Base-by-base conservation (phyloP, 1,140 invertebrate genomes). In the Drosophila biarmipes region DNA sequence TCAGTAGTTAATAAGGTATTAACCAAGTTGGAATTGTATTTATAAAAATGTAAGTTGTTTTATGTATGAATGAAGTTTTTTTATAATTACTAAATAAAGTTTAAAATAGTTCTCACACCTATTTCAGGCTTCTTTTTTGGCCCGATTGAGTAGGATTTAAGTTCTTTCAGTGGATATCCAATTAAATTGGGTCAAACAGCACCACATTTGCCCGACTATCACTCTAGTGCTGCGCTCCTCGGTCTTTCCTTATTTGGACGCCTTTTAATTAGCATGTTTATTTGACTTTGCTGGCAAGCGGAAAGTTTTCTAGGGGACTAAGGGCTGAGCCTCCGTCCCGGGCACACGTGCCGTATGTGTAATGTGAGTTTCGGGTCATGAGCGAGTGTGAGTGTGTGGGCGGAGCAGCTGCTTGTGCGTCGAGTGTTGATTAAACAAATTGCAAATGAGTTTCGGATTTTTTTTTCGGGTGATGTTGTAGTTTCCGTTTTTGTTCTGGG, bases 381-480 rank as follows among this genome's bases (percentile, higher is more conserved):
- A 40, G 6, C 40, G 24, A 46, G 31, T 53, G 24, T 31, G 43
- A 21, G 14, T 48, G 45, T 59, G 19, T 64, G 52, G 58, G 35
- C 69, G 56, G 56, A 34, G 35, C 58, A 76, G 78, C 58, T 76
- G 72, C 64, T 63, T 80, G 63, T 66, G 72, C 55, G 75, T 61
- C 51, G 82, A 89, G 79, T 89, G 84, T 89, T 89, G 85, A 89
- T 89, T 89, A 89, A 89, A 89, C 79, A 89, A 89, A 89, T 89
- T 89, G 80, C 84, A 89, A 90, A 89, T 89, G 80, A 89, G 84
- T 89, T 87, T 84, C 46, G 71, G 61, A 64, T 67, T 73, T 73
- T 64, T 78, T 79, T 85, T 19, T 57, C 63, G 57, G 37, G 19
- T 64, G 29, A 35, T 58, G 54, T 56, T 74, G 42, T 55, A 52